Conservation (phyloP, 2,113 vertebrate species). For the Alligator mississippiensis region DNA sequence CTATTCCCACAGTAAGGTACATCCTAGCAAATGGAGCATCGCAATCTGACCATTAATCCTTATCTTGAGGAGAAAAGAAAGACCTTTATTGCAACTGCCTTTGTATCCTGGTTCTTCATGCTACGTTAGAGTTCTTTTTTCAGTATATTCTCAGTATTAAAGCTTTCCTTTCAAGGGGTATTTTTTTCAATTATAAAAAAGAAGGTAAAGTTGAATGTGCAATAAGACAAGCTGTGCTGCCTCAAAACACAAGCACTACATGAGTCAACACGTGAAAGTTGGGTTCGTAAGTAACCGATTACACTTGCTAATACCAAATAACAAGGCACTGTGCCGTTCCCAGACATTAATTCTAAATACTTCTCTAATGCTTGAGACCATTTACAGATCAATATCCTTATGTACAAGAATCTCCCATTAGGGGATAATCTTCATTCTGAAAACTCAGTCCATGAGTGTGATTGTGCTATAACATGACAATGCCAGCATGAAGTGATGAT, state of each 20-base stretch:
- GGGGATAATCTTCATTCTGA: fast-evolving
- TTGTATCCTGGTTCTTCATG: neutral
- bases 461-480: neutral
- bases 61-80: neutral
- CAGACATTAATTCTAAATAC: neutral
- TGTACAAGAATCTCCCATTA: neutral
- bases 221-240: neutral
- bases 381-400: neutral
- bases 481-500: neutral
- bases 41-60: neutral
- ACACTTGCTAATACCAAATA: neutral
- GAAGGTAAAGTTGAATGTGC: neutral
- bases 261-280: fast-evolving
- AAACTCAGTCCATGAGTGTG: neutral
- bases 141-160: neutral
- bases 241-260: neutral
- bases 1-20: neutral
- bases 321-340: neutral
- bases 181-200: neutral
- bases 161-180: neutral
- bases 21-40: neutral
- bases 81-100: fast-evolving
- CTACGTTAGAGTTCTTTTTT: neutral
- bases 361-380: neutral
- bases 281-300: neutral